Percentiles rank a stretch among this genome's conserved stretches.
Evolutionary conservation across 1,140 invertebrate species (phyloP).

Genomic region (Pentalonia nigronervosa): DNA sequence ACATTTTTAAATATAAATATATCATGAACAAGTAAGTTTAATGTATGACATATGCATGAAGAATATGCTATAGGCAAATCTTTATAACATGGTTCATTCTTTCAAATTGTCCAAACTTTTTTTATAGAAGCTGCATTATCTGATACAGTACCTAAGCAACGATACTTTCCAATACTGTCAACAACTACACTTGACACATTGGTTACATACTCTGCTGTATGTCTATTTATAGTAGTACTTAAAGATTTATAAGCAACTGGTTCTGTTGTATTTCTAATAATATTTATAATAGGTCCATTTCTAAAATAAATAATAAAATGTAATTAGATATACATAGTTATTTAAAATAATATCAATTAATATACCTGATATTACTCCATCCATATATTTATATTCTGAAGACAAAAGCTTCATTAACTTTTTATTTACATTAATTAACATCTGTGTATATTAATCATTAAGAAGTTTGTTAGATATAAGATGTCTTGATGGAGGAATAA

Average conservation of each 20-base stretch:
- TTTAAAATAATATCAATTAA: neutral
- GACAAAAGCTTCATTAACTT: neutral
- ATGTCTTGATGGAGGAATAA: constrained; percentile 7
- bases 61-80: constrained; percentile 5
- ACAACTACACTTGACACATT: neutral
- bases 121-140: constrained; percentile 7
- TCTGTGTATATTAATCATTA: neutral
- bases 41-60: neutral
- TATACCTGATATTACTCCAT: neutral
- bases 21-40: neutral
- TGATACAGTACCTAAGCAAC: constrained; percentile 10
- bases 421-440: neutral
- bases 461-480: neutral
- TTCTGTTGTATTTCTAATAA: neutral
- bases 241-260: constrained; percentile 9
- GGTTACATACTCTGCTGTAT: neutral
- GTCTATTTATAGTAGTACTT: neutral
- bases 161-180: neutral
- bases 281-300: constrained; percentile 15
- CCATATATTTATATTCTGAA: neutral
- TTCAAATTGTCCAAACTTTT: neutral
- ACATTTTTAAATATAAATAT: neutral
- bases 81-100: constrained; percentile 4
- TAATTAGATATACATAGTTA: no score
- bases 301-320: constrained; percentile 15